Base-by-base conservation (phyloP, 2,888 invertebrate genomes). In the Sipha maydis region DNA sequence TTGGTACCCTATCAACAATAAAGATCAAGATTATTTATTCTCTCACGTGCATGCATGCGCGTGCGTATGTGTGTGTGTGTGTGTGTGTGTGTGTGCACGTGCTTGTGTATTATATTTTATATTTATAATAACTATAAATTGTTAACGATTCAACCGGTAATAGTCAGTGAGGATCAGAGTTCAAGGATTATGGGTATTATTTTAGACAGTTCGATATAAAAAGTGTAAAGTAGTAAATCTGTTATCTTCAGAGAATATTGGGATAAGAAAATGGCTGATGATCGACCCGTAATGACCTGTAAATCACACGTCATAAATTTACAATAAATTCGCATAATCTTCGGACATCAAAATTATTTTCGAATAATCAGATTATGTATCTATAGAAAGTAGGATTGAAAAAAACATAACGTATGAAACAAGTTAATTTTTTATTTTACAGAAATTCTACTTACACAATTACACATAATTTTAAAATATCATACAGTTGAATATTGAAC, bases 1-100 rank as follows among this genome's bases (percentile, higher is more conserved):
- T 75, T 76, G 75, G 34, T 75, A 84, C 61, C 48, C 78, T 54
- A 61, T 84, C 85, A 78, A 85, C 78, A 69, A 77, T 85, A 85
- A 85, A 85, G 69, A 84, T 78, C 67, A 48, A 85, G 77, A 85
- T 85, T 85, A 85, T 78, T n/a, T 67, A 76, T 77, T 85, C 48
- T 85, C 14, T 48, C 3, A 14, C 14, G 48, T 11, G 9, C 9
- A 11, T 11, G 48, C 9, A n/a, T n/a, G n/a, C n/a, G n/a, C n/a
- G n/a, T n/a, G n/a, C n/a, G n/a, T n/a, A n/a, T n/a, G n/a, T n/a
- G n/a, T 54, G 54, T 31, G 28, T 83, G 48, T 3, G 11, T 48
- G 1, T 8, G 41, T 25, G 34, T 14, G 8, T n/a, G 80, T 5
- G 8, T 41, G 41, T 41, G 41, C 11, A 11, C 14, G 14, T 48